A percentile compares a stretch with the other conserved stretches of the same genome.
Conservation (phyloP, 2,888 invertebrate genomes). For the Shargacucullia verbasci region DNA sequence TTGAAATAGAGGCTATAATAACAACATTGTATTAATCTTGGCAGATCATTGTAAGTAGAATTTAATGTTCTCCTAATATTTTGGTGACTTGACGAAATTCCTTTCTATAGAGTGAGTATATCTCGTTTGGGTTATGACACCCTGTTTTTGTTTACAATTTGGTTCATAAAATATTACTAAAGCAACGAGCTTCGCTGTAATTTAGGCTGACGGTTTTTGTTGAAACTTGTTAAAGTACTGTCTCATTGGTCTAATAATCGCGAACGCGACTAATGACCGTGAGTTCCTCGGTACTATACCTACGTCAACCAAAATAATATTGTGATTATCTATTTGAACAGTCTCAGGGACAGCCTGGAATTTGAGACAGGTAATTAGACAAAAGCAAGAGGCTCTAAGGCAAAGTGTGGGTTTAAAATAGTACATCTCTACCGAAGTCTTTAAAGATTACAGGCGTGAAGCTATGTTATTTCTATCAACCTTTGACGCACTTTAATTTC, state of each 20-base stretch:
- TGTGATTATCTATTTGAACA: too few species aligned
- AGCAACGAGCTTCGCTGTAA: slow-evolving; percentile 30
- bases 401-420: too few species aligned
- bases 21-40: slow-evolving; percentile 48
- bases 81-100: slow-evolving; percentile 58
- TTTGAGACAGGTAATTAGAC: too few species aligned
- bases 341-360: too few species aligned
- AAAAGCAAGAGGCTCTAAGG: too few species aligned
- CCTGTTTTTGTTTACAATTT: slow-evolving; percentile 45
- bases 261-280: too few species aligned
- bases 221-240: slow-evolving; percentile 7
- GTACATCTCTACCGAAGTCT: too few species aligned
- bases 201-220: slow-evolving; percentile 29
- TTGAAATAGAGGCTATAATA: slow-evolving; percentile 13
- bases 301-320: too few species aligned
- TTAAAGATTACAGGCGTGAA: too few species aligned
- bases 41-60: slow-evolving; percentile 62
- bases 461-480: too few species aligned
- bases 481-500: too few species aligned
- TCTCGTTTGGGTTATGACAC: slow-evolving; percentile 55
- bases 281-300: too few species aligned
- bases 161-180: slow-evolving; percentile 45
- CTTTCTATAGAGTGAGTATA: slow-evolving; percentile 43
- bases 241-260: neutral
- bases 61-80: slow-evolving; percentile 65